Evolutionary conservation across 2,113 vertebrate genomes (phyloP), one percentile per base, ranked within the genome.

Genomic region (Stegostoma tigrinum): DNA sequence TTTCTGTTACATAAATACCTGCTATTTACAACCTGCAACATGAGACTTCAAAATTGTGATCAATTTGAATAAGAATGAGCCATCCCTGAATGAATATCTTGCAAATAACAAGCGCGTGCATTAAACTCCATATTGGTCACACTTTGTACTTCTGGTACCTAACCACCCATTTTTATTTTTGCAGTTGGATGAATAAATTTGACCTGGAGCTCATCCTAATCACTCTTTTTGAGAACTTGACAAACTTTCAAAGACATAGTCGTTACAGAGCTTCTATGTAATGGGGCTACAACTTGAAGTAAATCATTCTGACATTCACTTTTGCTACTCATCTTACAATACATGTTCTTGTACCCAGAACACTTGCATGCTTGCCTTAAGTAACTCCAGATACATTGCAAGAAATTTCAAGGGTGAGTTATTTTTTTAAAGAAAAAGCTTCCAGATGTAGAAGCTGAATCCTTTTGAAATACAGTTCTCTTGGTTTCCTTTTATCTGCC

Each of bases 381-480:
- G 67, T 66, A 95, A 72, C 94, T 95, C 68, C 67, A 95, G 94
- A 95, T 95, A 48, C 23, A 15, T 67, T 95, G 38, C 93, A 70
- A 94, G 93, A 94, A 94, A 70, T 94, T 94, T 68, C 7, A 48
- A 94, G 66, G 2, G 91, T 8, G n/a, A 12, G 12, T 10, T 38
- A 17, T 34, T 38, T 66, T 48, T 75, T 12, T 48, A 48, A 95
- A 95, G 68, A 94, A 68, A 95, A 95, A 75, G 94, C 68, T 95
- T 95, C 94, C 94, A 95, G 94, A 95, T 95, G 94, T 95, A 75
- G 94, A 48, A 27, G 94, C 94, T 10, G 38, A 95, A 95, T 95
- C 66, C 94, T 95, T 95, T 95, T 95, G 94, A 95, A 95, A 95
- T 23, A 27, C 55, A 72, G 94, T 95, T 95, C 68, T 34, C 61